Evolutionary conservation across 2,888 invertebrate genomes (phyloP), one percentile per base, ranked within the genome.

Genomic region (Matsumyia berberina): DNA sequence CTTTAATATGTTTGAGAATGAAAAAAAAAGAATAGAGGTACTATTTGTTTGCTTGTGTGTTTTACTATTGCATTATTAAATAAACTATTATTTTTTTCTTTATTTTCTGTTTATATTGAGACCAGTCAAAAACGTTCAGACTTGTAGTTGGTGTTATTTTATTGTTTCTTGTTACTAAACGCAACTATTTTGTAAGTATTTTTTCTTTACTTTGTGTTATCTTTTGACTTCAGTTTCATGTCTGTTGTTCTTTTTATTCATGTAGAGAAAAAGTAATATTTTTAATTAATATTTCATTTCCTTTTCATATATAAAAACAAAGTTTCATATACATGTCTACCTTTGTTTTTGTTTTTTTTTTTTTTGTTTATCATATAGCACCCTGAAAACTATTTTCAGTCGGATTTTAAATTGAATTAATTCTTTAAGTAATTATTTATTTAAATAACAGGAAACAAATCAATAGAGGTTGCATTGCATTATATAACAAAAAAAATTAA

Each of bases 311-410:
- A 51, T 35, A 46, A 46, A 44, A 42, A 74, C 37, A 55, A 35
- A 39, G 17, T 49, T 24, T 31, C 60, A 35, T 66, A 15, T 55
- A 60, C 51, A 62, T 64, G 49, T 74, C 31, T 39, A 70, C 60
- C 39, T 62, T 82, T 77, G 33, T 29, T 73, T 67, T 35, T 53
- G 19, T 57, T 3, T 24, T 57, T 64, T 44, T n/a, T 49, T 69
- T 62, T 58, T 80, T 74, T 76, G 49, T 78, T 86, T 80, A 86
- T 86, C 80, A 73, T 89, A 86, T 91, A 91, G 91, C 91, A 91
- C 91, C 91, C 91, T 91, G 91, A 91, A 91, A 91, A 91, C 90
- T 88, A 90, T 90, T 91, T 91, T 90, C 91, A 91, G 89, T 90
- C 89, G 89, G 89, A 89, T 89, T 89, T 82, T 51, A 51, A 72